Conservation (phyloP, 2,797 vertebrate species). For the Oryzias dopingdopingensis region DNA sequence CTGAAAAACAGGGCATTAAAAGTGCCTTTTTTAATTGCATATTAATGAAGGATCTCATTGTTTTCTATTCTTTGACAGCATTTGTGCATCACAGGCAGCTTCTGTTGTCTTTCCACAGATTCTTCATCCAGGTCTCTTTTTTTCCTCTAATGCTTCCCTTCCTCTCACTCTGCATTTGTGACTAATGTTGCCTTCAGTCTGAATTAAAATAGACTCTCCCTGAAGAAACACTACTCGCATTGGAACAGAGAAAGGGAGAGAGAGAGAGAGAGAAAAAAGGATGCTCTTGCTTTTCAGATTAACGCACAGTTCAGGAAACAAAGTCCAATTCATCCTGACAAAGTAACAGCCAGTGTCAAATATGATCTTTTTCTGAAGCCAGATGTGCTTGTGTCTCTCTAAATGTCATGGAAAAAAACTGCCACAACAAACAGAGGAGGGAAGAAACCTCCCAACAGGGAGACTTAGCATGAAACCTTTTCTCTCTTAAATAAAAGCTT, state of each 20-base stretch:
- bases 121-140: conserved; percentile 7
- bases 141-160: conserved; percentile 26
- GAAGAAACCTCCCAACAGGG: conserved; percentile 4
- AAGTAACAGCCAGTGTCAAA: conserved; percentile 54
- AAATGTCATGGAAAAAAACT: conserved; percentile 10
- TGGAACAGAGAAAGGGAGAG: conserved; percentile 35
- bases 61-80: not conserved
- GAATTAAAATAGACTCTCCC: conserved; percentile 72
- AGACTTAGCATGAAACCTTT: conserved; percentile 11
- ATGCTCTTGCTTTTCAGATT: not conserved
- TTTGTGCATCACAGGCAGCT: not conserved
- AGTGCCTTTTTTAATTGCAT: too few species aligned
- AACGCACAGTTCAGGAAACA: conserved; percentile 12
- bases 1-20: too few species aligned
- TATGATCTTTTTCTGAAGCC: conserved; percentile 19
- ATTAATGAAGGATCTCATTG: too few species aligned
- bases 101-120: not conserved
- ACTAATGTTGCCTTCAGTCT: conserved; percentile 68
- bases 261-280: conserved; percentile 17
- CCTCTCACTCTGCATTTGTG: conserved; percentile 42
- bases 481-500: not conserved
- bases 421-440: conserved; percentile 19
- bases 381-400: conserved; percentile 26
- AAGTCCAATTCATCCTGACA: conserved; percentile 55
- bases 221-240: conserved; percentile 53